Percentiles rank a stretch among this genome's conserved stretches.
Conservation (phyloP, 2,888 invertebrate species). For the Temnothorax unifasciatus region DNA sequence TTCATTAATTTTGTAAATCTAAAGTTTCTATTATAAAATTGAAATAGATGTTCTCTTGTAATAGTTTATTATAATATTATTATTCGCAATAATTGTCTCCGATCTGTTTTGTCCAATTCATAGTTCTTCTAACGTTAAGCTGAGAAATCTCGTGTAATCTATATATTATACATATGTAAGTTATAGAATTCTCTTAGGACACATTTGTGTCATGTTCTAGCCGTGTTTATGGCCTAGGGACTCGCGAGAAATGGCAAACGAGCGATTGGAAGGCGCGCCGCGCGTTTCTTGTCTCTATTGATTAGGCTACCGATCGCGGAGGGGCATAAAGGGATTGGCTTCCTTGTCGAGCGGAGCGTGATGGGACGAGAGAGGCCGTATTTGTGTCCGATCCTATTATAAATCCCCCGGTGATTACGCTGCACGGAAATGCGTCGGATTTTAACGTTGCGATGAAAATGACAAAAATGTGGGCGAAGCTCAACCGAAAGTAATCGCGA, state of each 20-base stretch:
- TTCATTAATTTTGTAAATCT: not conserved
- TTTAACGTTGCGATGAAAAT: not conserved
- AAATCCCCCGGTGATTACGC: conserved; percentile 76
- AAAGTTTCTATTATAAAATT: not conserved
- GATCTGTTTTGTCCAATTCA: not conserved
- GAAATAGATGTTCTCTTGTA: not conserved
- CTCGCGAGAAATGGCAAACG: not conserved
- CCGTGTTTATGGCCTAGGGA: not conserved
- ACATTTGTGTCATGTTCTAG: not conserved
- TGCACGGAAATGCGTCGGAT: conserved; percentile 46
- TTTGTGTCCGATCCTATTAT: conserved; percentile 80
- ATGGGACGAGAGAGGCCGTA: conserved; percentile 77
- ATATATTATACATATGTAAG: not conserved
- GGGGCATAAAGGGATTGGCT: conserved; percentile 70
- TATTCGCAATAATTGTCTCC: not conserved
- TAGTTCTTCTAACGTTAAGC: not conserved
- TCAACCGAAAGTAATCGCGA: conserved; percentile 10
- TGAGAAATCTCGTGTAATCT: not conserved
- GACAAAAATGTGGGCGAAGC: conserved; percentile 14
- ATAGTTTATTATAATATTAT: not conserved
- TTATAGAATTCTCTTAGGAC: not conserved
- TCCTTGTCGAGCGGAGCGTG: conserved; percentile 64
- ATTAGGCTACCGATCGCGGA: conserved; percentile 68
- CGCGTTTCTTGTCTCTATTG: conserved; percentile 75
- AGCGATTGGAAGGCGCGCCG: not conserved